Conservation (phyloP, 2,888 invertebrate species). For the Archaeoteleia sp. region DNA sequence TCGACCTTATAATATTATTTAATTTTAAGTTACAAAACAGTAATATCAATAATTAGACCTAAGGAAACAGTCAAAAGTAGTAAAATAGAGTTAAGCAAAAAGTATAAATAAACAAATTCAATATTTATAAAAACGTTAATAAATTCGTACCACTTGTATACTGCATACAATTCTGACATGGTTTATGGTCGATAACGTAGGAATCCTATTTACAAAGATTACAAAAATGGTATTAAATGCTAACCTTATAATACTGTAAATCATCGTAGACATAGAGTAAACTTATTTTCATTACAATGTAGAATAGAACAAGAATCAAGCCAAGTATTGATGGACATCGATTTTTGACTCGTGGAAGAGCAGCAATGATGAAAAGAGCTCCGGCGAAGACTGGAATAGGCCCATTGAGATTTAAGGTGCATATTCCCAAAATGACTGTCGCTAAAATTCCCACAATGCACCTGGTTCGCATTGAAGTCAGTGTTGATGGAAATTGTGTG, state of each 20-base stretch:
- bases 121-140: too few species aligned
- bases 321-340: slow-evolving; percentile 63
- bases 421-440: slow-evolving; percentile 78
- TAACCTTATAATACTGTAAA: slow-evolving; percentile 55
- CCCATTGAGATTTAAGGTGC: slow-evolving; percentile 79
- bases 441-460: slow-evolving; percentile 77
- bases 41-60: too few species aligned
- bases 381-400: slow-evolving; percentile 84
- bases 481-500: slow-evolving; percentile 66
- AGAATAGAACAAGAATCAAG: slow-evolving; percentile 57
- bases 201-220: slow-evolving; percentile 21
- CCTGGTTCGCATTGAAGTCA: slow-evolving; percentile 61
- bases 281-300: slow-evolving; percentile 56
- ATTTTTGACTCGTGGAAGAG: slow-evolving; percentile 75
- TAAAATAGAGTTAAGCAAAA: too few species aligned
- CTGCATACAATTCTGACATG: too few species aligned
- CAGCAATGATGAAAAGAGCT: slow-evolving; percentile 78
- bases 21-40: too few species aligned
- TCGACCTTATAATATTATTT: too few species aligned
- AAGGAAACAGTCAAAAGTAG: too few species aligned
- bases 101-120: too few species aligned
- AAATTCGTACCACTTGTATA: too few species aligned
- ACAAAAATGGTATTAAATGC: slow-evolving; percentile 27
- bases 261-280: slow-evolving; percentile 46
- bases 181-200: background rate